These are phyloP conservation scores for Mythimna ferrago DNA, from an alignment of 2,888 invertebrate species.

Conservation along the genomic window DNA sequence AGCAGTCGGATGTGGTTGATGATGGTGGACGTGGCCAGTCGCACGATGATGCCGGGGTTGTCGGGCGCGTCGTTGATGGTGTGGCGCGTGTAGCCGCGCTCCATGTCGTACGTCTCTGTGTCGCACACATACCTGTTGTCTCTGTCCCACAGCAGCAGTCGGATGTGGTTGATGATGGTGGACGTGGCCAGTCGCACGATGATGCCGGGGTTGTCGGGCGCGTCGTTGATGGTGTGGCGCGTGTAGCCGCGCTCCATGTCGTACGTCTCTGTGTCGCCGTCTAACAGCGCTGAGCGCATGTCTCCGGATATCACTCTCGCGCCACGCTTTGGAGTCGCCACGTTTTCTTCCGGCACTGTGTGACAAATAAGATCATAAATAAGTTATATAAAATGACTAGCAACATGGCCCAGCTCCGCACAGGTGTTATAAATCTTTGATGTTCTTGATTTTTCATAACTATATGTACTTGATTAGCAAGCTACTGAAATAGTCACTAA, in stretches of 20 bases:
- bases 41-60: slow-evolving; percentile 95
- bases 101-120: slow-evolving; percentile 96
- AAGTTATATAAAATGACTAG: neutral
- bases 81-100: slow-evolving; percentile 97
- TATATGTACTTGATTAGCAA: too few relatives aligned
- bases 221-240: slow-evolving; percentile 96
- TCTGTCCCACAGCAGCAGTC: slow-evolving; percentile 98
- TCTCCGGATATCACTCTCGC: slow-evolving; percentile 97
- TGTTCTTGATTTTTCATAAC: too few relatives aligned
- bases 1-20: slow-evolving; percentile 98
- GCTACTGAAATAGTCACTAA: too few relatives aligned
- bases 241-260: slow-evolving; percentile 98
- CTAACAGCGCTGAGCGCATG: slow-evolving; percentile 96
- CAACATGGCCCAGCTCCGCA: too few relatives aligned
- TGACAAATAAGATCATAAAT: neutral
- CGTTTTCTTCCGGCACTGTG: slow-evolving; percentile 97
- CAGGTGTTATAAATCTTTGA: too few relatives aligned
- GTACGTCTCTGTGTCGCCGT: slow-evolving; percentile 96
- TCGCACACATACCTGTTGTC: slow-evolving; percentile 93
- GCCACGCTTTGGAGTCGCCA: slow-evolving; percentile 95
- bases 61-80: slow-evolving; percentile 94
- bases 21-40: slow-evolving; percentile 95
- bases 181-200: slow-evolving; percentile 95
- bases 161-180: slow-evolving; percentile 98
- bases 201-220: slow-evolving; percentile 93